phyloP scores from a whole-genome alignment of 2,888 invertebrate species.

The Callyntrura guangdongensis region DNA sequence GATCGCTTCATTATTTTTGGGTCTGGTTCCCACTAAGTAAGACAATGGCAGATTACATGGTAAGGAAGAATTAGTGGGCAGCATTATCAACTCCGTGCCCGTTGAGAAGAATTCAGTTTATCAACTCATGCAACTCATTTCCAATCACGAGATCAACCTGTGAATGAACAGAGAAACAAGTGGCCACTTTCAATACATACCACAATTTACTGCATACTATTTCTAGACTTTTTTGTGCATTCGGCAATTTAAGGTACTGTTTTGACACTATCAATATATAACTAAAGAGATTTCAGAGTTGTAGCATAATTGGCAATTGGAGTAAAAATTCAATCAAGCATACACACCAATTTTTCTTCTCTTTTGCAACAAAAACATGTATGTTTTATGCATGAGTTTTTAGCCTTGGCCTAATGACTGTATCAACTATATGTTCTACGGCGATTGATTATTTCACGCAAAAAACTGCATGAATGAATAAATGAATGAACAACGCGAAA shows the following conservation, averaged over 20 bases:
- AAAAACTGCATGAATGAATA: slow-evolving; percentile 7
- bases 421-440: background rate
- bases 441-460: background rate
- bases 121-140: background rate
- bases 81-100: background rate
- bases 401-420: slow-evolving; percentile 52
- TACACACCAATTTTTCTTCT: background rate
- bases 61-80: background rate
- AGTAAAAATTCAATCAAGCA: slow-evolving; percentile 22
- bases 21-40: background rate
- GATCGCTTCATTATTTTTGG: background rate
- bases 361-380: background rate
- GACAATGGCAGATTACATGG: background rate
- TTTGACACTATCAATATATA: background rate
- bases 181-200: background rate
- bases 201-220: too few relatives aligned
- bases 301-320: background rate
- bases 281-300: too few relatives aligned
- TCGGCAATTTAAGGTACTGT: background rate
- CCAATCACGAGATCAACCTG: slow-evolving; percentile 27
- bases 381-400: slow-evolving; percentile 33
- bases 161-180: slow-evolving; percentile 17
- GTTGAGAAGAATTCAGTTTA: too few relatives aligned
- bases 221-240: too few relatives aligned
- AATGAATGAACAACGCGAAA: slow-evolving; percentile 36